Conservation (phyloP, 2,888 invertebrate genomes). For the Leptopterna dolabrata region DNA sequence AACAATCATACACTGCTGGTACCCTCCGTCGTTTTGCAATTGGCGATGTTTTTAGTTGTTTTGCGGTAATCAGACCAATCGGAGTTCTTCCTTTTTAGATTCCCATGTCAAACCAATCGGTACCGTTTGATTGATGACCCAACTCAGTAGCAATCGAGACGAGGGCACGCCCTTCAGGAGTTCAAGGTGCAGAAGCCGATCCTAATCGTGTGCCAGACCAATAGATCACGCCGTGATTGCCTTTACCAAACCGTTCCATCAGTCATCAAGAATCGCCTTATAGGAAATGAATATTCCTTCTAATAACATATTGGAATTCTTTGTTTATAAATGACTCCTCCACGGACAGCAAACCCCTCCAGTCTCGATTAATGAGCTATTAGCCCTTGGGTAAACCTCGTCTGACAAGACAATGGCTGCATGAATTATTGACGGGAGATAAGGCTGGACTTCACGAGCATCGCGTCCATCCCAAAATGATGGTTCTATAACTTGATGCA, state of each 20-base stretch:
- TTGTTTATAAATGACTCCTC: constrained; percentile 44
- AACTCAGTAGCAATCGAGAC: not conserved
- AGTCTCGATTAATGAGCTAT: constrained; percentile 50
- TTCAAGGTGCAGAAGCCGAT: constrained; percentile 44
- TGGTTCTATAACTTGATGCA: constrained; percentile 44
- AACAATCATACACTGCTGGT: too few species aligned
- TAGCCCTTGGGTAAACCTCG: constrained; percentile 50
- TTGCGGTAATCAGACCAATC: too few species aligned
- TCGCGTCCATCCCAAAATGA: constrained; percentile 33
- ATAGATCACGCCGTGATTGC: constrained; percentile 42
- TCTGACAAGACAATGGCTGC: constrained; percentile 52
- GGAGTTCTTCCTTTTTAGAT: too few species aligned
- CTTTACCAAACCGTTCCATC: constrained; percentile 27
- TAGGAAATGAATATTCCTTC: constrained; percentile 45
- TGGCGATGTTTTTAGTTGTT: too few species aligned
- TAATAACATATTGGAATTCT: constrained; percentile 52
- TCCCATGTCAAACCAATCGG: too few species aligned
- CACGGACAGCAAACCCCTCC: not conserved
- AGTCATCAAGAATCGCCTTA: constrained; percentile 42
- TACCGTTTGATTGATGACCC: not conserved
- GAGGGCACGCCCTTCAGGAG: not conserved
- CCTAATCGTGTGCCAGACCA: constrained; percentile 20
- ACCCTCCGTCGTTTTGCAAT: too few species aligned
- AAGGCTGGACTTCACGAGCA: constrained; percentile 38
- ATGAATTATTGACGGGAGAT: constrained; percentile 49